These are phyloP conservation scores for Apistogramma diplotaenia DNA, from an alignment of 2,113 vertebrate species.

Conservation along the genomic window DNA sequence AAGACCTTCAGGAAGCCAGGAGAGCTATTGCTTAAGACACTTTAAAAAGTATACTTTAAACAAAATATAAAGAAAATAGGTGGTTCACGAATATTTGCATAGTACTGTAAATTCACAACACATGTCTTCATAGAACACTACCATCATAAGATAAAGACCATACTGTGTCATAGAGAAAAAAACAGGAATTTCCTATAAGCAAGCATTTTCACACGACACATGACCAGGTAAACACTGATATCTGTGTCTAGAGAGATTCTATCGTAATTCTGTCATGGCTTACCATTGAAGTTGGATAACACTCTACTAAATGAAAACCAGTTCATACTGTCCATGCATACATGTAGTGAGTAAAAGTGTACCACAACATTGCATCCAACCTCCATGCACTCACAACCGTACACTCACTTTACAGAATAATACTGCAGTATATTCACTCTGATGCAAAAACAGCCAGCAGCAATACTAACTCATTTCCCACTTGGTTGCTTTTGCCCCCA, in stretches of 20 bases:
- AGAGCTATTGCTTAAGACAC: no score
- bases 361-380: not conserved
- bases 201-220: not conserved
- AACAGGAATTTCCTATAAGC: not conserved
- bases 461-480: not conserved
- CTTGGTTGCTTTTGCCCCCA: not conserved
- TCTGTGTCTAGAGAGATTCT: not conserved
- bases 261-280: not conserved
- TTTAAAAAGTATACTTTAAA: no score
- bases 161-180: not conserved
- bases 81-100: no score
- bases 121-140: no score
- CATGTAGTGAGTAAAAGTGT: not conserved
- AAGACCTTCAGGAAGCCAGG: no score
- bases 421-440: not conserved
- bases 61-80: no score
- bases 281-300: not conserved
- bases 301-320: not conserved
- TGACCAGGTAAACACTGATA: not conserved
- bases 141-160: no score
- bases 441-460: not conserved
- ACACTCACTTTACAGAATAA: not conserved
- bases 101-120: no score
- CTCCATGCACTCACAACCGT: not conserved
- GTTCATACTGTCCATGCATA: no score